Percentiles rank a stretch among this genome's conserved stretches.
Conservation (phyloP, 2,888 invertebrate species). For the Plemyria rubiginata region DNA sequence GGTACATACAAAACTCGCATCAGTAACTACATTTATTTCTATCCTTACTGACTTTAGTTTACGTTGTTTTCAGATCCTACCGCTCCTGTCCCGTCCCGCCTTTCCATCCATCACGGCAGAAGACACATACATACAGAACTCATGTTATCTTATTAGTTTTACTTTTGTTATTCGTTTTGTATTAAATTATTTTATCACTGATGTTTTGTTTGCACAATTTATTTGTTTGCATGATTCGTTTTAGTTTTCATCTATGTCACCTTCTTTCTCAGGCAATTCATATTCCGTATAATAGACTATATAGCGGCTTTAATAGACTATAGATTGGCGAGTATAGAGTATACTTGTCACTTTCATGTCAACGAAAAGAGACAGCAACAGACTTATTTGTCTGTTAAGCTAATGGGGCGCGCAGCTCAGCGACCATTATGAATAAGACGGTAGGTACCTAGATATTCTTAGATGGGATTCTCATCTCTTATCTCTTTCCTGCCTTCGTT, state of each 20-base stretch:
- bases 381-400: too few species aligned
- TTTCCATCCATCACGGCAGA: conserved; percentile 29
- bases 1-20: neutral
- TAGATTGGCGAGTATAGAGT: too few species aligned
- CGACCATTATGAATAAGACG: too few species aligned
- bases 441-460: too few species aligned
- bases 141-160: conserved; percentile 21
- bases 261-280: too few species aligned
- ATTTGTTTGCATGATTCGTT: conserved; percentile 6
- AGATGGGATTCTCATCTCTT: too few species aligned
- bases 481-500: neutral
- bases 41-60: conserved; percentile 15
- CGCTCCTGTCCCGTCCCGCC: conserved; percentile 37
- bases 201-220: conserved; percentile 18
- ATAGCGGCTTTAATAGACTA: too few species aligned
- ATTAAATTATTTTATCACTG: conserved; percentile 24
- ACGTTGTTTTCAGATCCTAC: conserved; percentile 38
- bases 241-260: too few species aligned
- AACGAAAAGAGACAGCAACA: too few species aligned
- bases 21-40: neutral
- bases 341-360: too few species aligned
- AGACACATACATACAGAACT: conserved; percentile 26
- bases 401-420: too few species aligned
- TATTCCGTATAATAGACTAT: too few species aligned
- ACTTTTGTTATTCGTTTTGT: conserved; percentile 7